Evolutionary conservation across 2,113 vertebrate species (phyloP).

Genomic region (Mustelus asterias): DNA sequence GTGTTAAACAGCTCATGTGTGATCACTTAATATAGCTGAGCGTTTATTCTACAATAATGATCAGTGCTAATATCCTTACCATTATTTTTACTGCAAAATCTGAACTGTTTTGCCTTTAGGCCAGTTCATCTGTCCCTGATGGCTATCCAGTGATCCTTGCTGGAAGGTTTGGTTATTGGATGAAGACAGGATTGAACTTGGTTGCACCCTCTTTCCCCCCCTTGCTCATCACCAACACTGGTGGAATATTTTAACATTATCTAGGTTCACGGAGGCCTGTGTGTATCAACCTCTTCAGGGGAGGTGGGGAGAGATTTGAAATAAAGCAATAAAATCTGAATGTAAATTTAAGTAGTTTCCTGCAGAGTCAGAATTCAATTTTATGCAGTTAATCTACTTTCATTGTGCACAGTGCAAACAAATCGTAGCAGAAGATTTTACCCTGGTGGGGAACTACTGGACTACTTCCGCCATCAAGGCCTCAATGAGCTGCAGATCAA

Average conservation of each 20-base stretch:
- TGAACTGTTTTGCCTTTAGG: neutral
- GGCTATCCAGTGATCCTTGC: neutral
- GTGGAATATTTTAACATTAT: neutral
- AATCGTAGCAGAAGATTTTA: constrained; percentile 54
- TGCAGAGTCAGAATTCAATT: neutral
- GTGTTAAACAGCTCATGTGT: neutral
- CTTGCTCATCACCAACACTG: neutral
- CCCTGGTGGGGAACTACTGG: constrained; percentile 62
- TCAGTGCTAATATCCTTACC: neutral
- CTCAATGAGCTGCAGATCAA: constrained; percentile 50
- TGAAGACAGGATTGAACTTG: neutral
- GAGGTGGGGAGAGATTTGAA: neutral
- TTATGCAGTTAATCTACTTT: neutral
- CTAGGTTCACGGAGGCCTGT: neutral
- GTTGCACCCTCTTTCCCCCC: neutral
- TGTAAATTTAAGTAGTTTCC: neutral
- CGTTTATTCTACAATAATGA: neutral
- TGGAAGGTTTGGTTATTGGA: neutral
- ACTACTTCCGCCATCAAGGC: constrained; percentile 51
- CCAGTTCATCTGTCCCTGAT: neutral
- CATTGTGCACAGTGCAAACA: constrained; percentile 43
- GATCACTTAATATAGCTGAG: neutral
- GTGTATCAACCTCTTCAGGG: neutral
- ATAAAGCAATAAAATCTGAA: neutral
- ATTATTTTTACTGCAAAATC: neutral